These are phyloP conservation scores for Monopterus albus DNA, from an alignment of 2,113 vertebrate species.

Conservation along the genomic window DNA sequence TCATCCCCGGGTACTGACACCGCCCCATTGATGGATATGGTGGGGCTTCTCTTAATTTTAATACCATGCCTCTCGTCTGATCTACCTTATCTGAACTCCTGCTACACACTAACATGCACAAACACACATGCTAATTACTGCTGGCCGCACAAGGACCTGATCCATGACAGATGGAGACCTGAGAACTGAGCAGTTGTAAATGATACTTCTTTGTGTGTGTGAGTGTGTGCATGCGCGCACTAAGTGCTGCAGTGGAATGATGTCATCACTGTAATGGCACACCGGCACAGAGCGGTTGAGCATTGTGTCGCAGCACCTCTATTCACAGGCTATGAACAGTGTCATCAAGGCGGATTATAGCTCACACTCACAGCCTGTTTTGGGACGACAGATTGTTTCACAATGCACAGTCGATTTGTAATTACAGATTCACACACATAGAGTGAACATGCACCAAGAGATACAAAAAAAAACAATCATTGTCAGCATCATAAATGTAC, in stretches of 20 bases:
- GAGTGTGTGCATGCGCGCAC: constrained; percentile 41
- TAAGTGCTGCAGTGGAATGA: constrained; percentile 81
- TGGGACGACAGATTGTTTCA: constrained; percentile 52
- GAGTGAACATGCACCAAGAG: neutral
- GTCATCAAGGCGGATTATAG: constrained; percentile 69
- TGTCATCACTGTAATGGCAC: constrained; percentile 80
- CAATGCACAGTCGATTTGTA: constrained; percentile 39
- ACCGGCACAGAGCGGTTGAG: constrained; percentile 65
- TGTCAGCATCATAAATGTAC: constrained; percentile 8
- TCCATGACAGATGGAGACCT: constrained; percentile 49
- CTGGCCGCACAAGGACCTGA: constrained; percentile 44
- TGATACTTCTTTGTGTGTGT: constrained; percentile 46
- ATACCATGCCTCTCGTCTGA: constrained; percentile 12
- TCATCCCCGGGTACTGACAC: constrained; percentile 33
- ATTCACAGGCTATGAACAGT: constrained; percentile 70
- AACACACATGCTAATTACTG: constrained; percentile 52
- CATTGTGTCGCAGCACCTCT: constrained; percentile 65
- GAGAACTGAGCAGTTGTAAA: constrained; percentile 65
- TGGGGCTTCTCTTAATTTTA: constrained; percentile 41
- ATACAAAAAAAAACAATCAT: constrained; percentile 3
- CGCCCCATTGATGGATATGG: constrained; percentile 51
- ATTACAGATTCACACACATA: constrained; percentile 44
- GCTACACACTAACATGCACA: constrained; percentile 15
- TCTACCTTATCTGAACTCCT: constrained; percentile 49
- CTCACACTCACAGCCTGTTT: constrained; percentile 60